Conservation (phyloP, 2,113 vertebrate species). For the Echinops telfairi region DNA sequence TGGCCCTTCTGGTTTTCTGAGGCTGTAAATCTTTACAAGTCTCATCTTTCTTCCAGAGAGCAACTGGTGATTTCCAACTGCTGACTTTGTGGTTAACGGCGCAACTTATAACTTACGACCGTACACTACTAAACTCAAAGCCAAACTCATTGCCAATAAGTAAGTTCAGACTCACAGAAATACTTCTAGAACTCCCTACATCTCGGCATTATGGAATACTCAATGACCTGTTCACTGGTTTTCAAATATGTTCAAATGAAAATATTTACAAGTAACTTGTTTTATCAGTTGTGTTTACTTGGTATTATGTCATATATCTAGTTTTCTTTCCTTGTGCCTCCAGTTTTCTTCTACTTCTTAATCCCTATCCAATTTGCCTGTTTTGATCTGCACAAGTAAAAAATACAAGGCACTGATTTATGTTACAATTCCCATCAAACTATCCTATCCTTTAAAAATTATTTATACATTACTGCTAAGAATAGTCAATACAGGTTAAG, state of each 20-base stretch:
- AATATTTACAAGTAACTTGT: neutral
- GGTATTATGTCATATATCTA: neutral
- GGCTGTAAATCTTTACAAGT: too few relatives aligned
- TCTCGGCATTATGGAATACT: neutral
- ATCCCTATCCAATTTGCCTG: neutral
- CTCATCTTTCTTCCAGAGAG: too few relatives aligned
- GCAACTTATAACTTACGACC: too few relatives aligned
- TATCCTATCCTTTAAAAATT: neutral
- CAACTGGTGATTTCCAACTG: too few relatives aligned
- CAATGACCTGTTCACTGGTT: neutral
- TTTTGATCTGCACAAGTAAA: neutral
- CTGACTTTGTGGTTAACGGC: too few relatives aligned
- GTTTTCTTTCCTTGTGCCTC: neutral
- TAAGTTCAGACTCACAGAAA: too few relatives aligned
- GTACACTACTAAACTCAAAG: too few relatives aligned
- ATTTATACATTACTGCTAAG: neutral
- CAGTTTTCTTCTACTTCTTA: conserved; percentile 5
- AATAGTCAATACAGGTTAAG: conserved; percentile 4
- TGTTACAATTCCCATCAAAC: conserved; percentile 11
- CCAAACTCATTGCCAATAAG: too few relatives aligned
- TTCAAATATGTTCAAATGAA: neutral
- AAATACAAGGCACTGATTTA: neutral
- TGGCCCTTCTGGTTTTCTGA: too few relatives aligned
- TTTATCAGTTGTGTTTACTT: neutral
- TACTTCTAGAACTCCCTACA: too few relatives aligned